Percentiles rank a stretch among this genome's conserved stretches.
Conservation (phyloP, 2,113 vertebrate species). For the Paraplagusia blochii region DNA sequence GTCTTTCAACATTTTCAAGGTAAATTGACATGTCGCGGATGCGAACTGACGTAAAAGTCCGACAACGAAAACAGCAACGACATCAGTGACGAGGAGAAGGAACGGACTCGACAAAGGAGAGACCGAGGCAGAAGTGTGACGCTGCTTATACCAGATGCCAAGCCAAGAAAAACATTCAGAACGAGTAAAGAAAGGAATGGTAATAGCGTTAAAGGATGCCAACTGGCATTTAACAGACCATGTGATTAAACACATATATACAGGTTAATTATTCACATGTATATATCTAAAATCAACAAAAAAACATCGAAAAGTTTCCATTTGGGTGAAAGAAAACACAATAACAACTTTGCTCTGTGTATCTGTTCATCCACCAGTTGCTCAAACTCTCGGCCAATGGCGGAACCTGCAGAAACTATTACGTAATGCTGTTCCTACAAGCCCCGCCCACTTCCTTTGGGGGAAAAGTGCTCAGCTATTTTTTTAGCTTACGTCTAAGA, state of each 20-base stretch:
- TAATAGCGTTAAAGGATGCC: neutral
- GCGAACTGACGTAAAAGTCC: neutral
- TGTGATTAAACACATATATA: neutral
- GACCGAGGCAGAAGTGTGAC: no score
- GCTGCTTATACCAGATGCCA: no score
- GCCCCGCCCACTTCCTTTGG: slow-evolving; percentile 67
- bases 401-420: slow-evolving; percentile 17
- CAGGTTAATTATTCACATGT: neutral
- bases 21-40: neutral
- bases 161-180: neutral
- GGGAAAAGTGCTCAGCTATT: slow-evolving; percentile 59
- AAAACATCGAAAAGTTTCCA: no score
- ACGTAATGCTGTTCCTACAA: slow-evolving; percentile 54
- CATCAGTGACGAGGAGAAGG: neutral
- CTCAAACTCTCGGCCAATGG: slow-evolving; percentile 65
- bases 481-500: slow-evolving; percentile 64
- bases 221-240: neutral
- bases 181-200: neutral
- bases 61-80: neutral
- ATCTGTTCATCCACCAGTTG: slow-evolving; percentile 1
- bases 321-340: neutral
- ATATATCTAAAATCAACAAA: neutral
- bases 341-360: neutral
- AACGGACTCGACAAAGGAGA: neutral
- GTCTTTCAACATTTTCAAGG: neutral